phyloP scores from a whole-genome alignment of 2,888 invertebrate genomes.

The Cephus runcator region DNA sequence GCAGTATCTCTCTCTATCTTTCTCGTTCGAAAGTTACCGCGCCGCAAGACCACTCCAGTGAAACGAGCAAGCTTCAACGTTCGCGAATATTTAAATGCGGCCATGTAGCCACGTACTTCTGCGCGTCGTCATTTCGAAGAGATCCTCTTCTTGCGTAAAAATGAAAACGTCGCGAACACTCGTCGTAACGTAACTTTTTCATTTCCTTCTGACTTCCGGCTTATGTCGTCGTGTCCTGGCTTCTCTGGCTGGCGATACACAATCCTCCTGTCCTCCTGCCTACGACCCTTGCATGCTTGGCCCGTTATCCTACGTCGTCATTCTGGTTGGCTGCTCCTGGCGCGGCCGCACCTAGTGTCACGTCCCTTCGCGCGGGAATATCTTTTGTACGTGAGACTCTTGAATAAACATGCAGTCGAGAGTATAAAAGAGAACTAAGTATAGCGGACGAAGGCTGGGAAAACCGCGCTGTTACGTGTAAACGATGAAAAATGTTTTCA shows the following conservation, averaged over 20 bases:
- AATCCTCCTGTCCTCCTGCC: not conserved
- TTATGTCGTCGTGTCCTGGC: conserved; percentile 32
- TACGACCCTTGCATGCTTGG: not conserved
- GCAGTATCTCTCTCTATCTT: not conserved
- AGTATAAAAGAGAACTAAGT: conserved; percentile 44
- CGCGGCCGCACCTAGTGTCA: not conserved
- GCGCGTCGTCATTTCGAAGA: not conserved
- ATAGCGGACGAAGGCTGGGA: conserved; percentile 20
- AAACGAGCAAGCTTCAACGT: not conserved
- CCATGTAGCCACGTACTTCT: not conserved
- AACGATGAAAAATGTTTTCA: conserved; percentile 60
- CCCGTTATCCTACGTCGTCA: conserved; percentile 14
- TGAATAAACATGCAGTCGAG: conserved; percentile 61
- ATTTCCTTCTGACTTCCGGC: conserved; percentile 59
- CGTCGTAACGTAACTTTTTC: conserved; percentile 54
- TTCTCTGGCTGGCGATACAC: conserved; percentile 29
- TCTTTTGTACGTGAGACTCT: conserved; percentile 62
- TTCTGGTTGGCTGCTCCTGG: not conserved
- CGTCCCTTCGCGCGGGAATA: conserved; percentile 40
- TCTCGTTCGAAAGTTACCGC: not conserved
- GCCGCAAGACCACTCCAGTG: not conserved
- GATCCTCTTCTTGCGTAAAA: not conserved
- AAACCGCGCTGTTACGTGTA: conserved; percentile 46
- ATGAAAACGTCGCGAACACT: not conserved
- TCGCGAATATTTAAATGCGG: not conserved